A percentile compares a stretch with the other conserved stretches of the same genome.
Conservation (phyloP, 1,140 invertebrate genomes). For the Drosophila equinoxialis region DNA sequence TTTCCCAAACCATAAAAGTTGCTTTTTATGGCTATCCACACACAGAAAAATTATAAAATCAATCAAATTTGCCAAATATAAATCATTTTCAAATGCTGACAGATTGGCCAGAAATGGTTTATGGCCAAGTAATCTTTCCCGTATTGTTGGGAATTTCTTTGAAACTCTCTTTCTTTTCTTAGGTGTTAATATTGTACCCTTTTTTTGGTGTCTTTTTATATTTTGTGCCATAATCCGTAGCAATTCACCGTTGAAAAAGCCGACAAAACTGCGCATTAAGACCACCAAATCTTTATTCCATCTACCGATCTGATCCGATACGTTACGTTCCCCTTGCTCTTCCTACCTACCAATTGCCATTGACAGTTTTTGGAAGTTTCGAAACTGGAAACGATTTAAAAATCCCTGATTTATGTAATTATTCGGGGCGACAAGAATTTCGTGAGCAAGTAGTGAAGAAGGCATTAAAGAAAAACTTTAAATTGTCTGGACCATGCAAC, state of each 20-base stretch:
- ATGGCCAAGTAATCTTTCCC: neutral
- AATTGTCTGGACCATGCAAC: neutral
- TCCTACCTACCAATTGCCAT: slow-evolving; percentile 30
- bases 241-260: slow-evolving; percentile 61
- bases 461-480: slow-evolving; percentile 10
- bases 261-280: slow-evolving; percentile 55
- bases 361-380: slow-evolving; percentile 66
- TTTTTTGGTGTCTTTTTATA: slow-evolving; percentile 11
- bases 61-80: slow-evolving; percentile 34
- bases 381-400: slow-evolving; percentile 80
- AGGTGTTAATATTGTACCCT: slow-evolving; percentile 33
- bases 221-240: slow-evolving; percentile 52
- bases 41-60: slow-evolving; percentile 33
- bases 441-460: slow-evolving; percentile 46
- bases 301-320: neutral
- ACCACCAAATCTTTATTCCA: slow-evolving; percentile 17
- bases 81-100: slow-evolving; percentile 49
- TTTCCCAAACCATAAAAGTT: slow-evolving; percentile 13
- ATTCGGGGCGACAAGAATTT: slow-evolving; percentile 79
- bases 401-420: slow-evolving; percentile 79
- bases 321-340: neutral
- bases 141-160: slow-evolving; percentile 45
- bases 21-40: neutral
- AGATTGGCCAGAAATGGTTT: slow-evolving; percentile 51
- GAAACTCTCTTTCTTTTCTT: slow-evolving; percentile 6